Conservation (phyloP, 2,888 invertebrate genomes). For the Pseudococcus jackbeardsleyi region DNA sequence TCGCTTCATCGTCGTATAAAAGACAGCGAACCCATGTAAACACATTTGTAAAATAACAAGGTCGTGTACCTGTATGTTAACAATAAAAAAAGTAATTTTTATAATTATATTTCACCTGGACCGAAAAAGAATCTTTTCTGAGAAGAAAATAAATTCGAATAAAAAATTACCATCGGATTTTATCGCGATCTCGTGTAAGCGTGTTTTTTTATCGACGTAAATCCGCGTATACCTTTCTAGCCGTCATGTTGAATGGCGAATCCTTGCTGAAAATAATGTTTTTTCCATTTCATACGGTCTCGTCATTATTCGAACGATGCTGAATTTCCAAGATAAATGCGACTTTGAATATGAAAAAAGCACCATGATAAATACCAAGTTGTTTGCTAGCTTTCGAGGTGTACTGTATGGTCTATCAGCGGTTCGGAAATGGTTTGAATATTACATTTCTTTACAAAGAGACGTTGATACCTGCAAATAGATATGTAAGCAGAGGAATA, state of each 20-base stretch:
- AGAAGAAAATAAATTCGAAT: background rate
- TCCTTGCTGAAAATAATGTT: conserved; percentile 27
- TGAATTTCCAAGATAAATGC: conserved; percentile 28
- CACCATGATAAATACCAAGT: background rate
- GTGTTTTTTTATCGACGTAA: background rate
- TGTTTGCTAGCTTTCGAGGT: background rate
- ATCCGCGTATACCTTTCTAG: conserved; percentile 2
- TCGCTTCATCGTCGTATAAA: background rate
- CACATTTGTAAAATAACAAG: background rate
- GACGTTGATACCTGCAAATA: conserved; percentile 5
- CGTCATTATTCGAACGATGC: conserved; percentile 16
- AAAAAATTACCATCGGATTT: conserved; percentile 18
- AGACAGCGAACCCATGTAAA: background rate
- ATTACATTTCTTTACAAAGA: conserved; percentile 1
- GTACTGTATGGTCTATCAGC: background rate
- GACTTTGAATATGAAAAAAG: conserved; percentile 29
- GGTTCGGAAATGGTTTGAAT: conserved; percentile 9
- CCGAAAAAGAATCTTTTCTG: background rate
- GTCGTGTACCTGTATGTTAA: background rate
- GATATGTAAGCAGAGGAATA: background rate
- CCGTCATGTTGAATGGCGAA: background rate
- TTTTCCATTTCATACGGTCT: background rate
- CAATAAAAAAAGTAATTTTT: conserved; percentile 15
- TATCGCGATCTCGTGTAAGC: background rate
- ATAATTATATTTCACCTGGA: background rate